Evolutionary conservation across 2,888 invertebrate genomes (phyloP), one percentile per base, ranked within the genome.

Genomic region (Tineola bisselliella): DNA sequence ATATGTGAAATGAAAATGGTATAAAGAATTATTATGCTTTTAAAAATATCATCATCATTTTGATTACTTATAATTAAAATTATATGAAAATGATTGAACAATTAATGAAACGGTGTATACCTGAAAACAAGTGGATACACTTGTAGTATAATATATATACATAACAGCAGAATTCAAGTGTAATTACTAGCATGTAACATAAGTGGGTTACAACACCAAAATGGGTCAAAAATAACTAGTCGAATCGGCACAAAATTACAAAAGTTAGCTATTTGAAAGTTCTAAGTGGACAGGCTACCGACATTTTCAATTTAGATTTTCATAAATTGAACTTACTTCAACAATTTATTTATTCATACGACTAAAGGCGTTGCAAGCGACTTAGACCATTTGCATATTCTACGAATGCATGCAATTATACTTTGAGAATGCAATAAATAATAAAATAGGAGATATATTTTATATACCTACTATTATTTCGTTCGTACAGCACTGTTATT

Each of bases 251-350:
- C 48, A 13, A 17, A 48, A 48, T 17, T 12, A 10, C 54, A 17
- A 54, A n/a, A 54, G 19, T 54, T 54, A 54, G 54, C 17, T 18
- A 18, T 58, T 58, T 58, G 25, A 56, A 56, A 56, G 4, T 56
- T 56, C 58, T 33, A 58, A 58, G 58, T 58, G 58, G 33, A 58
- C 33, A 58, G 15, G 31, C 58, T 33, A 33, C 58, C 25, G 58
- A 58, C 58, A 58, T 31, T 58, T 58, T 58, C 58, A 31, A 58
- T 58, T 58, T 58, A 56, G 25, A 56, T 56, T 56, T 56, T 56
- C 56, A 56, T 56, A 56, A 56, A 56, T 48, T 48, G 48, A 48
- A 48, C 48, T 56, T 17, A 56, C 8, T 48, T 48, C 12, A 15
- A 48, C 15, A 48, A 48, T 48, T 48, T 48, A 48, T 17, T 48